These are phyloP conservation scores for Callipepla californica DNA, from an alignment of 2,113 vertebrate genomes.

Conservation along the genomic window DNA sequence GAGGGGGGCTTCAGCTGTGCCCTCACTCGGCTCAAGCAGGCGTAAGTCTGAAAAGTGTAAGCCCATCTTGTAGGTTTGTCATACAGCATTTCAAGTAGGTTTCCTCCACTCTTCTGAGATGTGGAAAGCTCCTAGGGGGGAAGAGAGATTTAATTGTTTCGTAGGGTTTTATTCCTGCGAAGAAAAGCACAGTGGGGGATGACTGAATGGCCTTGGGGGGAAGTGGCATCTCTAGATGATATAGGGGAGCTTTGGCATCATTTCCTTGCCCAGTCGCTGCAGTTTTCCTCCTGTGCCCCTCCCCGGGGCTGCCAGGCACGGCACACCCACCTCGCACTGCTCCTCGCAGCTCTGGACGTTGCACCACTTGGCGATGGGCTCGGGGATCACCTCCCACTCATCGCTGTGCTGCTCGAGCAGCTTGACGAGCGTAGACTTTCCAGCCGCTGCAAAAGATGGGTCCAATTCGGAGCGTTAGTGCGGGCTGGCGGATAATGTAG, in stretches of 20 bases:
- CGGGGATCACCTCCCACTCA: conserved; percentile 83
- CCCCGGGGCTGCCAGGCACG: too few species aligned
- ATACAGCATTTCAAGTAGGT: conserved; percentile 84
- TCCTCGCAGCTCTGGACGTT: conserved; percentile 77
- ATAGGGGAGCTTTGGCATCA: not conserved
- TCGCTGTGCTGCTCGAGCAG: conserved; percentile 75
- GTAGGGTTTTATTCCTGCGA: not conserved
- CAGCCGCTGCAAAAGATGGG: conserved; percentile 68
- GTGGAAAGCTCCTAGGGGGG: conserved; percentile 77
- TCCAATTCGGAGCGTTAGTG: accelerated
- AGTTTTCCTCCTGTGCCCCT: not conserved
- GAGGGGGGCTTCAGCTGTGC: conserved; percentile 71
- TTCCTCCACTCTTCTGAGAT: conserved; percentile 84
- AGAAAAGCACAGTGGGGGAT: not conserved
- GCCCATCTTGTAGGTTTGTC: conserved; percentile 82
- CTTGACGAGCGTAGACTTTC: conserved; percentile 81
- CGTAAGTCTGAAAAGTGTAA: conserved; percentile 80
- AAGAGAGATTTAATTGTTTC: not conserved
- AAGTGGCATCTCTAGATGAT: too few species aligned
- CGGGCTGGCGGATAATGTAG: not conserved
- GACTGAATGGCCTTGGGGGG: not conserved
- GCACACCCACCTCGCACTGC: conserved; percentile 60
- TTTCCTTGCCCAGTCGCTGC: accelerated
- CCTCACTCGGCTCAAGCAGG: conserved; percentile 74
- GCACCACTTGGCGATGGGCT: conserved; percentile 85